These are phyloP conservation scores for Actinia equina DNA, from an alignment of 64 coral and sea anemone species.

Conservation along the genomic window DNA sequence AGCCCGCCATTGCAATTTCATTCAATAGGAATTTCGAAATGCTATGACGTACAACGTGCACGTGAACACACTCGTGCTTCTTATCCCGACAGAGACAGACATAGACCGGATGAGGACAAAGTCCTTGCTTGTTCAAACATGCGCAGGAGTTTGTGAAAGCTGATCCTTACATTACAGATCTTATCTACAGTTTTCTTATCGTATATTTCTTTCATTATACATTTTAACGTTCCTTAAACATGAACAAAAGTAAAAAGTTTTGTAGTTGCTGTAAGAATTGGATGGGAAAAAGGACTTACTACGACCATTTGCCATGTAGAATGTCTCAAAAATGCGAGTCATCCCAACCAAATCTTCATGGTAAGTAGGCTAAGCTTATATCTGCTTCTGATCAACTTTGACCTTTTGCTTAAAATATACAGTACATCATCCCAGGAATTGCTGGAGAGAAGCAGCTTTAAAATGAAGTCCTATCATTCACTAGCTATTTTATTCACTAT, in stretches of 20 bases:
- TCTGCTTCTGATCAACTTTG: background rate
- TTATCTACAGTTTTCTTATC: background rate
- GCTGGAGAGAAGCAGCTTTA: background rate
- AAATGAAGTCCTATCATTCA: background rate
- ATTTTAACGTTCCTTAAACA: constrained; percentile 3
- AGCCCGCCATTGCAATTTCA: background rate
- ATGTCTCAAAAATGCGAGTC: background rate
- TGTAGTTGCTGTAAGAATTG: constrained; percentile 23
- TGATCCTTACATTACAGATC: background rate
- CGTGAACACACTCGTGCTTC: background rate
- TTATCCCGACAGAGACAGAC: background rate
- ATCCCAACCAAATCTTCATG: background rate
- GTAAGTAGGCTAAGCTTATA: background rate
- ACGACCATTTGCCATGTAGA: constrained; percentile 38
- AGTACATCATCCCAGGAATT: background rate
- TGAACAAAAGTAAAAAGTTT: constrained; percentile 20
- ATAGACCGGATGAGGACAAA: background rate
- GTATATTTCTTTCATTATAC: background rate
- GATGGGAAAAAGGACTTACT: constrained; percentile 32
- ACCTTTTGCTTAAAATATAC: constrained; percentile 3
- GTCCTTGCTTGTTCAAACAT: background rate
- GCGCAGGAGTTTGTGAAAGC: background rate
- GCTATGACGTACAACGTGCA: constrained; percentile 1
- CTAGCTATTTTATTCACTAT: background rate
- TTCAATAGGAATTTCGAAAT: background rate